Evolutionary conservation across 2,888 invertebrate species (phyloP).

Genomic region (Stenichneumon culpator): DNA sequence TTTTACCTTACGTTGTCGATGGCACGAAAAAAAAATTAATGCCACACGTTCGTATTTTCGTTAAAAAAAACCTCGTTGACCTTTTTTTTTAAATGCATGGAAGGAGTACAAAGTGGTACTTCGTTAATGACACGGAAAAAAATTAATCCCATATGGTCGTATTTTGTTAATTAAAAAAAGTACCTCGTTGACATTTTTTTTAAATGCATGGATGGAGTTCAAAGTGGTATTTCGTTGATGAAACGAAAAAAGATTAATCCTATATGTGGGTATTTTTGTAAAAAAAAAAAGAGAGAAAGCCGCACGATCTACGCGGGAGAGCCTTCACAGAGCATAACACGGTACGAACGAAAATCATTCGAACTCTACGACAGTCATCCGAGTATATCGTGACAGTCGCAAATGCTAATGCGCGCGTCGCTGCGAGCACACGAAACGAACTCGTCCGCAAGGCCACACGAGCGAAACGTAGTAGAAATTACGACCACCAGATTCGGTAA

Average conservation of each 20-base stretch:
- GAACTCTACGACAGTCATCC: neutral
- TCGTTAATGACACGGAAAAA: no score
- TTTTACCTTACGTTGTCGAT: neutral
- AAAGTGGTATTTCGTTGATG: no score
- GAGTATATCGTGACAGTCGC: neutral
- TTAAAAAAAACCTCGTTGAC: neutral
- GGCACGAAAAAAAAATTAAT: neutral
- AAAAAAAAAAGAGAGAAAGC: neutral
- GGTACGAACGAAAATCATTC: neutral
- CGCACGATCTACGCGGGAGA: neutral
- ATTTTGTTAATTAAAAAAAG: no score
- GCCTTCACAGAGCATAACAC: neutral
- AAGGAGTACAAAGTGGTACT: no score
- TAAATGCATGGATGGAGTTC: no score
- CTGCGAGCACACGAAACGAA: neutral
- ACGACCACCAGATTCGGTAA: constrained; percentile 66
- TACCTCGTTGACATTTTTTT: no score
- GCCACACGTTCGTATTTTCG: neutral
- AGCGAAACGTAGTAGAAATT: constrained; percentile 67
- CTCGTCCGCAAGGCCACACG: constrained; percentile 38
- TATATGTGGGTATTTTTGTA: no score
- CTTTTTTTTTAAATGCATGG: no score
- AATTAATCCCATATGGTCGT: no score
- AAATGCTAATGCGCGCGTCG: constrained; percentile 5
- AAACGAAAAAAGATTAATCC: no score